A percentile compares a stretch with the other conserved stretches of the same genome.
phyloP scores from a whole-genome alignment of 2,888 invertebrate genomes.

The Meghimatium bilineatum region DNA sequence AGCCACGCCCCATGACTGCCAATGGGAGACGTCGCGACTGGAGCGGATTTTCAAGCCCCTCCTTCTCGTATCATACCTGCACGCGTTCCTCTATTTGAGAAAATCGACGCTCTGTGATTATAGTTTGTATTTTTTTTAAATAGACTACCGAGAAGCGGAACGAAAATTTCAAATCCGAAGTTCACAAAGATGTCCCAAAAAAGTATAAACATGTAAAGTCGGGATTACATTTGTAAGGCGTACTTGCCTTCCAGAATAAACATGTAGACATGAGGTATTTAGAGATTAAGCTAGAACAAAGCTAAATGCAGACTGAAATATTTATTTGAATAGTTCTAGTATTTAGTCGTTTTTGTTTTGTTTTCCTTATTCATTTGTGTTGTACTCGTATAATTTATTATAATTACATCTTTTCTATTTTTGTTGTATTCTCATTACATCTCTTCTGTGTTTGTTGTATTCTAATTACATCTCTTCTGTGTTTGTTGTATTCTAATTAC shows the following conservation, averaged over 20 bases:
- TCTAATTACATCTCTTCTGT: no score
- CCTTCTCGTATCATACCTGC: slow-evolving; percentile 30
- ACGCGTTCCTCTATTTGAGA: slow-evolving; percentile 15
- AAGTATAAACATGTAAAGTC: not conserved
- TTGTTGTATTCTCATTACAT: no score
- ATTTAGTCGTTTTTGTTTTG: not conserved
- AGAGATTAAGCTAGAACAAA: not conserved
- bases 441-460: no score
- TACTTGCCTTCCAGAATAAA: slow-evolving; percentile 9
- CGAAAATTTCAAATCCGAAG: not conserved
- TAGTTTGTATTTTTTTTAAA: not conserved
- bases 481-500: no score
- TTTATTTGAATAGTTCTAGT: not conserved
- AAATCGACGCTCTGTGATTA: not conserved
- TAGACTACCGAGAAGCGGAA: not conserved
- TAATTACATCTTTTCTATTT: not conserved
- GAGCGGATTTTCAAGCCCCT: slow-evolving; percentile 18
- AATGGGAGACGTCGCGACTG: slow-evolving; percentile 26
- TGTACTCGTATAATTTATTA: not conserved
- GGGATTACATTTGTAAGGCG: slow-evolving; percentile 16
- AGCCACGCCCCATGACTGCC: slow-evolving; percentile 36
- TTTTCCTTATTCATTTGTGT: not conserved
- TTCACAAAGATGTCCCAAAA: slow-evolving; percentile 1
- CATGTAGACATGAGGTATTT: not conserved
- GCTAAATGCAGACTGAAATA: not conserved